Percentiles rank a stretch among this genome's conserved stretches.
phyloP scores from a whole-genome alignment of 2,113 vertebrate species.

The Chlamydotis undulata region DNA sequence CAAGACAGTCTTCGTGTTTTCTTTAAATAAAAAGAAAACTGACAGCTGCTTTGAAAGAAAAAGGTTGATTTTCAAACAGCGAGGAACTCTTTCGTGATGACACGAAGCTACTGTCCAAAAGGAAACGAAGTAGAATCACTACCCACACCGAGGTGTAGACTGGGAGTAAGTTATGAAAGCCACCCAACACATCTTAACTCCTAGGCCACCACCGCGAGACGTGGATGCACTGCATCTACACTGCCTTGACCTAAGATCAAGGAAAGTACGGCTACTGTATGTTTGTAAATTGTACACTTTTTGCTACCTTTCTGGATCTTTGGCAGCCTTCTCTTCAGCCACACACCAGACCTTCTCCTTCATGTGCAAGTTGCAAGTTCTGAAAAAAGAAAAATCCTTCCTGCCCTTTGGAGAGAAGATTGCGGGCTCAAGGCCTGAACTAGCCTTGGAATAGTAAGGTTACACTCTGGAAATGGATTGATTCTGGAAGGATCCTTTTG shows the following conservation, averaged over 20 bases:
- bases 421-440: not conserved
- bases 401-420: not conserved
- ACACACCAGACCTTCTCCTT: not conserved
- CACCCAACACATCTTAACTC: not conserved
- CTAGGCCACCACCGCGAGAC: accelerated
- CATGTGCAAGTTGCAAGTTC: accelerated
- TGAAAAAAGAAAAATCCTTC: not conserved
- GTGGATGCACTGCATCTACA: not conserved
- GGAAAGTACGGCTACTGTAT: accelerated
- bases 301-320: not conserved
- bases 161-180: not conserved
- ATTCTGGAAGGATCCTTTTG: not conserved
- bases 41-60: not conserved
- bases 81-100: not conserved
- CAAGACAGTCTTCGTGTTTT: not conserved
- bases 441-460: not conserved
- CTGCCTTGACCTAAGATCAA: not conserved
- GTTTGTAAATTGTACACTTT: not conserved
- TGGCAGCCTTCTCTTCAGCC: not conserved
- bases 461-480: not conserved
- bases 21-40: not conserved
- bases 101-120: not conserved
- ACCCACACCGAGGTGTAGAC: not conserved
- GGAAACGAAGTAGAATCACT: not conserved
- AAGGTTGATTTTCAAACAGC: not conserved